Evolutionary conservation across 2,113 vertebrate genomes (phyloP), one percentile per base, ranked within the genome.

Genomic region (Amphilophus citrinellus): DNA sequence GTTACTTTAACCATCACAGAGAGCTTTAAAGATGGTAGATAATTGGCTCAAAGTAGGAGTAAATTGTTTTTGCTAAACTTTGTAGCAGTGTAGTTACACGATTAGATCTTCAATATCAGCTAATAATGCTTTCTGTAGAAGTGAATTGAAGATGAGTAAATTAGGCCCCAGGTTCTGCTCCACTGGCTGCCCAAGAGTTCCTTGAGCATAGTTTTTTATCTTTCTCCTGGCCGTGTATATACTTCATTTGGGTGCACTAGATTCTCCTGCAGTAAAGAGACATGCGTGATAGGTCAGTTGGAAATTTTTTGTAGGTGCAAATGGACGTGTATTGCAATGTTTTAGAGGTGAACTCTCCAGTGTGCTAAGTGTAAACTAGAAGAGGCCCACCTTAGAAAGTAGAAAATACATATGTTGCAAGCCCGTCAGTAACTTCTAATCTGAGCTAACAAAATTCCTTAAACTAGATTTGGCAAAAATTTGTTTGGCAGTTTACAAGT

Each of bases 21-120:
- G 62, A 50, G 18, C 17, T 71, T 75, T 76, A 78, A 84, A 80
- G 78, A 71, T 68, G 10, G 27, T 44, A 60, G 61, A 50, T 89
- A 85, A 83, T 87, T 81, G 68, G 27, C 82, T 76, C 5, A 66
- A 78, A 79, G 27, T 84, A 20, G 79, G 84, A 80, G 80, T 80
- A 59, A 57, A 27, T 78, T 86, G 11, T 17, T 71, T 76, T 88
- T 20, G 20, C 20, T 42, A 37, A 81, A 81, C 27, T 32, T 22
- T 60, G 35, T 10, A 37, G 14, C 14, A 53, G 82, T 6, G 27
- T 44, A 73, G 42, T 79, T 76, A 24, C n/a, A 62, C 58, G 65
- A 84, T 87, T 30, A 73, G 39, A 80, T 68, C 42, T 61, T 63
- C 10, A 75, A 37, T 17, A 60, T 17, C 37, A 39, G 27, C 68